These are phyloP conservation scores for Nematopogon swammerdamellus DNA, from an alignment of 2,888 invertebrate species.

Conservation along the genomic window DNA sequence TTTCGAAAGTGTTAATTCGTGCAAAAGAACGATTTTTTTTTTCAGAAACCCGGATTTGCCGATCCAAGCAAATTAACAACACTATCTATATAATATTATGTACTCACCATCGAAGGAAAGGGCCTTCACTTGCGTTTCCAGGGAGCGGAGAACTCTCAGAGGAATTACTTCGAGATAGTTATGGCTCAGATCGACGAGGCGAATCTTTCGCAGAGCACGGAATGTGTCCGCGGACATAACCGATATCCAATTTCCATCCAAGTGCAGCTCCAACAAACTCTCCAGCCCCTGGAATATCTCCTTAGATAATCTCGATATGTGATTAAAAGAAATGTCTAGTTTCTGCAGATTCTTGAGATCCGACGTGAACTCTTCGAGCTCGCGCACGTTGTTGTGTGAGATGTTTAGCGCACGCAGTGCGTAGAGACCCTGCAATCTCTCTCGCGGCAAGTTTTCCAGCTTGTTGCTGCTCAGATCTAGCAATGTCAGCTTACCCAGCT, in stretches of 20 bases:
- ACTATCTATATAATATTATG: no score
- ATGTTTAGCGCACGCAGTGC: conserved; percentile 74
- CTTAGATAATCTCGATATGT: conserved; percentile 72
- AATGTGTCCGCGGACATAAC: conserved; percentile 75
- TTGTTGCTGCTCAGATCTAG: conserved; percentile 82
- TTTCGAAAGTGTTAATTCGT: no score
- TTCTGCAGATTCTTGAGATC: conserved; percentile 76
- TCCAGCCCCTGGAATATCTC: conserved; percentile 74
- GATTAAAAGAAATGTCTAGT: conserved; percentile 80
- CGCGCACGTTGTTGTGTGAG: conserved; percentile 78
- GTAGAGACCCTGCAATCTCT: conserved; percentile 75
- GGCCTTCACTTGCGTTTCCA: conserved; percentile 80
- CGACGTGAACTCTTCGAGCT: conserved; percentile 75
- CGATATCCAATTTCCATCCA: conserved; percentile 81
- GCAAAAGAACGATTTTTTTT: no score
- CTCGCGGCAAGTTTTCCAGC: conserved; percentile 78
- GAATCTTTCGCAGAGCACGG: conserved; percentile 69
- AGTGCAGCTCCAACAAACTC: conserved; percentile 71
- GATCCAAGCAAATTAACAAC: no score
- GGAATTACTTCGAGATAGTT: conserved; percentile 82
- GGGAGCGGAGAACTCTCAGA: conserved; percentile 68
- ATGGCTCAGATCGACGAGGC: conserved; percentile 73
- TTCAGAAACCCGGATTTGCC: no score
- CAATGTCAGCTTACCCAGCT: conserved; percentile 69
- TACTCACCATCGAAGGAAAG: conserved; percentile 76